phyloP scores from a whole-genome alignment of 2,888 invertebrate species.

The Pterostichus madidus region DNA sequence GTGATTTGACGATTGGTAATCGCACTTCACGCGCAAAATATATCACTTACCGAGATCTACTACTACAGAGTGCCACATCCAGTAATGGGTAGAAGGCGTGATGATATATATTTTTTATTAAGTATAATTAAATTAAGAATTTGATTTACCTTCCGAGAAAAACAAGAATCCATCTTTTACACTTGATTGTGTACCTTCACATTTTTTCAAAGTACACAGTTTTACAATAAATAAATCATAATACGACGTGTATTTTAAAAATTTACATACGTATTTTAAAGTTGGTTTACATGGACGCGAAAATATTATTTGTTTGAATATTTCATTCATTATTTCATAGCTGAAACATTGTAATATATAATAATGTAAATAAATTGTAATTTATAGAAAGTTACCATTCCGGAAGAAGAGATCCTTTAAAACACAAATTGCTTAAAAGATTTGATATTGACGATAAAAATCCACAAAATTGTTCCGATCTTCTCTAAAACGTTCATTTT shows the following conservation, averaged over 20 bases:
- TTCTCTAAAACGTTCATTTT: slow-evolving; percentile 23
- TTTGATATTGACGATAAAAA: slow-evolving; percentile 53
- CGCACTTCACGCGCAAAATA: too few relatives aligned
- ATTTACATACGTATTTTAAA: slow-evolving; percentile 65
- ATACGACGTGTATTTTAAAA: slow-evolving; percentile 66
- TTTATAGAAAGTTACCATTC: slow-evolving; percentile 36
- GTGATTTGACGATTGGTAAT: too few relatives aligned
- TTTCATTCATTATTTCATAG: slow-evolving; percentile 36
- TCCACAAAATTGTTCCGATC: slow-evolving; percentile 53
- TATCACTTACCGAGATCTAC: too few relatives aligned
- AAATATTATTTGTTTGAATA: slow-evolving; percentile 67
- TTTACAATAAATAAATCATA: slow-evolving; percentile 50
- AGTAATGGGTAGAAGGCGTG: too few relatives aligned
- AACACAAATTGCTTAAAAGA: slow-evolving; percentile 47
- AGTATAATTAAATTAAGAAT: not conserved
- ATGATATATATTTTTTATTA: too few relatives aligned
- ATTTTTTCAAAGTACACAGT: slow-evolving; percentile 50
- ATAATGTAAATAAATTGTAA: not conserved
- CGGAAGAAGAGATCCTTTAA: slow-evolving; percentile 14
- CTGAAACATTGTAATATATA: slow-evolving; percentile 35
- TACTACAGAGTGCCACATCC: too few relatives aligned
- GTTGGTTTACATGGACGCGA: slow-evolving; percentile 62
- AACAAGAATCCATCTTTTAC: slow-evolving; percentile 39
- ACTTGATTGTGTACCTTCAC: slow-evolving; percentile 3
- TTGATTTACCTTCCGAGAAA: slow-evolving; percentile 29